These are phyloP conservation scores for Neria commutata DNA, from an alignment of 2,888 invertebrate genomes.

Conservation along the genomic window DNA sequence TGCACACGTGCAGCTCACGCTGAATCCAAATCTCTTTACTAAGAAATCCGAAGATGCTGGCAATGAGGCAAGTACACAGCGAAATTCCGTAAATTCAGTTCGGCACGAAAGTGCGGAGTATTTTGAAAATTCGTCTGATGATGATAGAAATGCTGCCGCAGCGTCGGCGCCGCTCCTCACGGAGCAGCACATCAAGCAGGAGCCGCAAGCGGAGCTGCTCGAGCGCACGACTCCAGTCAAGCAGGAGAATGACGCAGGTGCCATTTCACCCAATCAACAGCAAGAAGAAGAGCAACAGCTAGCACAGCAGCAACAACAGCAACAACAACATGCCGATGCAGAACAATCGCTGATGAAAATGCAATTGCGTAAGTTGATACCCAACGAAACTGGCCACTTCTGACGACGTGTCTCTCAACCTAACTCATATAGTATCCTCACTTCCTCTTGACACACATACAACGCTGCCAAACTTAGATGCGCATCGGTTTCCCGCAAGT, in stretches of 20 bases:
- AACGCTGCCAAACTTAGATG: constrained; percentile 38
- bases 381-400: not conserved
- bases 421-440: constrained; percentile 40
- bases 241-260: constrained; percentile 13
- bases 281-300: constrained; percentile 13
- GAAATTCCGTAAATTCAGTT: constrained; percentile 12
- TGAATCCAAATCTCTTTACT: constrained; percentile 50
- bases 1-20: constrained; percentile 41
- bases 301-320: constrained; percentile 23
- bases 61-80: not conserved
- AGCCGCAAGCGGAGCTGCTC: constrained; percentile 16
- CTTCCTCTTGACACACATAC: constrained; percentile 41
- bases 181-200: constrained; percentile 22
- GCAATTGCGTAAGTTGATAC: constrained; percentile 73
- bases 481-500: constrained; percentile 54
- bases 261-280: constrained; percentile 9
- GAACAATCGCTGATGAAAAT: constrained; percentile 81
- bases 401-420: not conserved
- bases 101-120: not conserved
- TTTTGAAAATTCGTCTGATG: not conserved
- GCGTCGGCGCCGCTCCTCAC: not conserved
- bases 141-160: not conserved
- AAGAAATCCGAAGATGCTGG: constrained; percentile 37
- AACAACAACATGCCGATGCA: constrained; percentile 62
- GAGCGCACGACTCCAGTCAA: constrained; percentile 15